Percentiles rank a stretch among this genome's conserved stretches.
phyloP scores from a whole-genome alignment of 2,888 invertebrate genomes.

The Netelia inedita region DNA sequence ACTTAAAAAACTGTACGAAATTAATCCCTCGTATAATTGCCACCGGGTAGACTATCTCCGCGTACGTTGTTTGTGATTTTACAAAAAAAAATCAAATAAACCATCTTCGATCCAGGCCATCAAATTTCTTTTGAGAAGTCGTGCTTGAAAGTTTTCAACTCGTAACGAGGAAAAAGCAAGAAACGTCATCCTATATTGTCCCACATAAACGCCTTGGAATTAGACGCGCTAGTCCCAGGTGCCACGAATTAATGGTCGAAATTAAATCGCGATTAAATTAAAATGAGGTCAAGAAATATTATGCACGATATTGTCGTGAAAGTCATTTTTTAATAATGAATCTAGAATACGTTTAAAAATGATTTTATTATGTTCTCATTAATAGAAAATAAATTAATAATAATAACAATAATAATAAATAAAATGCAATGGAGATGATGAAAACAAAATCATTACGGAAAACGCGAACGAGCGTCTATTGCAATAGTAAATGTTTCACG shows the following conservation, averaged over 20 bases:
- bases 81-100: background rate
- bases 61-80: too few species aligned
- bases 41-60: too few species aligned
- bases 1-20: too few species aligned
- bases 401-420: too few species aligned
- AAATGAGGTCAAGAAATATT: background rate
- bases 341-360: background rate
- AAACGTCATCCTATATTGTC: too few species aligned
- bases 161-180: too few species aligned
- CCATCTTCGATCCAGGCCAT: background rate
- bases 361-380: background rate
- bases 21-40: too few species aligned
- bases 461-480: background rate
- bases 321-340: background rate
- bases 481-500: slow-evolving; percentile 9
- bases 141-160: too few species aligned
- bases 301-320: background rate
- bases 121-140: background rate
- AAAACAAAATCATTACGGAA: slow-evolving; percentile 22
- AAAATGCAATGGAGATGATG: slow-evolving; percentile 21
- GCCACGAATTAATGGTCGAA: background rate
- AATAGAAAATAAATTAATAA: background rate
- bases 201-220: too few species aligned
- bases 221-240: too few species aligned
- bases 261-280: background rate